A percentile compares a stretch with the other conserved stretches of the same genome.
These are phyloP conservation scores for Galerucella nymphaeae DNA, from an alignment of 2,888 invertebrate genomes.

Conservation along the genomic window DNA sequence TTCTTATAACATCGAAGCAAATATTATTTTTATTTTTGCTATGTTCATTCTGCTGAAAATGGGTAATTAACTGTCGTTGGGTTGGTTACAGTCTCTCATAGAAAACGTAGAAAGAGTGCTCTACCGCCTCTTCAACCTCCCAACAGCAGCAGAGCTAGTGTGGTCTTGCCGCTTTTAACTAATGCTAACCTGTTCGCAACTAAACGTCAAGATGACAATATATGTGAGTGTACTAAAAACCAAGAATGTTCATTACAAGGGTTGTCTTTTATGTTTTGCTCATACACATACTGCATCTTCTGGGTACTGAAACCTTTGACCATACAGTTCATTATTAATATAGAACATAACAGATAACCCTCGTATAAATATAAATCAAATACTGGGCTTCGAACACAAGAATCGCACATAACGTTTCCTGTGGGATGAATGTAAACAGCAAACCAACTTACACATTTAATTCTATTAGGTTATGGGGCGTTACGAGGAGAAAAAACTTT, in stretches of 20 bases:
- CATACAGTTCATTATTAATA: no score
- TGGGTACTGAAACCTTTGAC: no score
- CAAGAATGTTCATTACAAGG: background rate
- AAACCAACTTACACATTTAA: background rate
- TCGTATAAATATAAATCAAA: no score
- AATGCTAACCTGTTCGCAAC: conserved; percentile 69
- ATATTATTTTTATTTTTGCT: conserved; percentile 8
- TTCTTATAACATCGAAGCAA: background rate
- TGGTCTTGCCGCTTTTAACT: conserved; percentile 78
- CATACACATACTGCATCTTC: no score
- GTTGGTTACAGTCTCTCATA: conserved; percentile 57
- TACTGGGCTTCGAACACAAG: no score
- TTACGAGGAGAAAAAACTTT: conserved; percentile 73
- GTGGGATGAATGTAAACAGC: no score
- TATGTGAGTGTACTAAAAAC: conserved; percentile 53
- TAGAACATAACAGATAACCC: no score
- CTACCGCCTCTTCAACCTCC: conserved; percentile 68
- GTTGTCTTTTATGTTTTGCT: no score
- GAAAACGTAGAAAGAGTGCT: conserved; percentile 65
- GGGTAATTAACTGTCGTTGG: conserved; percentile 8
- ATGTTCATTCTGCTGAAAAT: conserved; percentile 11
- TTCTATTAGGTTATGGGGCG: conserved; percentile 75
- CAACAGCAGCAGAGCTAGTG: conserved; percentile 79
- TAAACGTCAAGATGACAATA: conserved; percentile 67
- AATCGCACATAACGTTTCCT: no score